These are phyloP conservation scores for Myopa testacea DNA, from an alignment of 2,888 invertebrate genomes.

Conservation along the genomic window DNA sequence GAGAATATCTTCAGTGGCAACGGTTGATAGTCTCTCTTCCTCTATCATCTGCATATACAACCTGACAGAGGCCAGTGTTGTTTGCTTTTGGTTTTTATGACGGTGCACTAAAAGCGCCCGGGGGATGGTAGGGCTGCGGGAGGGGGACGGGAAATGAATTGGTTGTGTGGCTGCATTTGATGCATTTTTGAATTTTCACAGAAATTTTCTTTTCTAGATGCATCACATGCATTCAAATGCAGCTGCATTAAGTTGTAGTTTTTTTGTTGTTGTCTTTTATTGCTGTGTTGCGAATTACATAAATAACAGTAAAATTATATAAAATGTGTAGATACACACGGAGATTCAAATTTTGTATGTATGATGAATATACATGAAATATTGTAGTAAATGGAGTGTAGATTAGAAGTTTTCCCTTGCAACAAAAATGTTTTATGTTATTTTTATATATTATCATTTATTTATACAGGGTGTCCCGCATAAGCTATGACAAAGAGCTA, in stretches of 20 bases:
- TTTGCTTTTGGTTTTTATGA: constrained; percentile 36
- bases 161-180: neutral
- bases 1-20: neutral
- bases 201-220: neutral
- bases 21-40: neutral
- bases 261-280: neutral
- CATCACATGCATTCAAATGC: neutral
- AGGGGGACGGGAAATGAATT: neutral
- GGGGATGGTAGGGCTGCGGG: neutral
- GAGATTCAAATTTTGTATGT: too few species aligned
- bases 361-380: too few species aligned
- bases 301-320: too few species aligned
- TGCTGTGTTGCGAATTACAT: too few species aligned
- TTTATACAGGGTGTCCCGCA: too few species aligned
- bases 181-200: constrained; percentile 21
- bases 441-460: too few species aligned
- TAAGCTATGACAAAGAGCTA: too few species aligned
- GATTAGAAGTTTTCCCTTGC: too few species aligned
- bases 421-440: too few species aligned
- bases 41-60: neutral
- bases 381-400: too few species aligned
- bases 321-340: too few species aligned
- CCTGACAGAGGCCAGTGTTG: constrained; percentile 30
- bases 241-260: neutral
- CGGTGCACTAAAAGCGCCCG: neutral